Percentiles rank a stretch among this genome's conserved stretches.
Evolutionary conservation across 2,113 vertebrate genomes (phyloP).

Genomic region (Pyxicephalus adspersus): DNA sequence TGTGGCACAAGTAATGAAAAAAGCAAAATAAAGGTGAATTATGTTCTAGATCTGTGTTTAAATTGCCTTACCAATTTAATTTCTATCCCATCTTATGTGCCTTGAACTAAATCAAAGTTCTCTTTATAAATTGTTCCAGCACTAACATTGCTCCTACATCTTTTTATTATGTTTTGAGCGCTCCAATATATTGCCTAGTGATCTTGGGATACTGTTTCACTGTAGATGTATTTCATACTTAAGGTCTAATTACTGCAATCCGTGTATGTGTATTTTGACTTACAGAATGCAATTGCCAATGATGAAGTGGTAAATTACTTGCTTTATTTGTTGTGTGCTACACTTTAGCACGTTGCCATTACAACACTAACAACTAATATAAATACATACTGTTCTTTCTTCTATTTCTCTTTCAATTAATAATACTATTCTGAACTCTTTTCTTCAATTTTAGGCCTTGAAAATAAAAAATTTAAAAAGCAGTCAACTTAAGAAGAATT

Average conservation of each 20-base stretch:
- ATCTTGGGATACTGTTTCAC: background rate
- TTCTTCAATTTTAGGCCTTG: background rate
- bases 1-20: too few species aligned
- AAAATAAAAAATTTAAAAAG: background rate
- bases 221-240: background rate
- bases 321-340: conserved; percentile 6
- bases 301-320: background rate
- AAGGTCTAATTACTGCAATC: background rate
- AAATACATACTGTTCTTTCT: conserved; percentile 22
- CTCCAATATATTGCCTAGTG: background rate
- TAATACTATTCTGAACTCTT: background rate
- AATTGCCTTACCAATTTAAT: background rate
- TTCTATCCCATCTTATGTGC: background rate
- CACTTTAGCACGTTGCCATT: background rate
- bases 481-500: background rate
- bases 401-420: conserved; percentile 4
- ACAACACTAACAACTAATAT: background rate
- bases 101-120: background rate
- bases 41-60: background rate
- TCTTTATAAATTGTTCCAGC: background rate
- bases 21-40: too few species aligned
- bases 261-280: background rate
- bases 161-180: background rate
- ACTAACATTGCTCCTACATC: background rate
- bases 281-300: background rate